These are phyloP conservation scores for Phrynocephalus forsythii DNA, from an alignment of 2,797 vertebrate species.

Conservation along the genomic window DNA sequence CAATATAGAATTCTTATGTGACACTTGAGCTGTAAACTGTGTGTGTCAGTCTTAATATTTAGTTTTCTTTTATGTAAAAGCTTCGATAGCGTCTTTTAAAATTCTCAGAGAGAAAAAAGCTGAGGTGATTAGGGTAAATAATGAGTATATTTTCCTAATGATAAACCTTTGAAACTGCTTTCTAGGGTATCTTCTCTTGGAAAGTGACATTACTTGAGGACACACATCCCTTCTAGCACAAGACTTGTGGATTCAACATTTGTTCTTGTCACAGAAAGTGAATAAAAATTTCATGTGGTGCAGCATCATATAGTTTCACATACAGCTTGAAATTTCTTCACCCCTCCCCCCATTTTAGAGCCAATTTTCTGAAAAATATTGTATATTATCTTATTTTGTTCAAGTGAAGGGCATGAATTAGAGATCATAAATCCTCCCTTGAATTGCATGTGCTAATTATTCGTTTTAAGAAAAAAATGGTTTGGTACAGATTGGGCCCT, in stretches of 20 bases:
- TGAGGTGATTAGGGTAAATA: neutral
- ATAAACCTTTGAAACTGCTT: conserved; percentile 13
- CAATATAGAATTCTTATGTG: conserved; percentile 28
- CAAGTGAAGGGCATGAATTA: neutral
- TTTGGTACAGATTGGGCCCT: conserved; percentile 49
- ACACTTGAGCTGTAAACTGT: conserved; percentile 4
- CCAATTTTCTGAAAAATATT: neutral
- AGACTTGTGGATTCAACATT: too few relatives aligned
- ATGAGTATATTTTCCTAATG: neutral
- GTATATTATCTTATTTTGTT: neutral
- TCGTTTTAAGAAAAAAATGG: neutral
- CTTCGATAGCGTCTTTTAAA: neutral
- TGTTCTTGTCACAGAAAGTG: too few relatives aligned
- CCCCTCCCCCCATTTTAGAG: too few relatives aligned
- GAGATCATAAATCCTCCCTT: neutral
- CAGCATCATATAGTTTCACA: too few relatives aligned
- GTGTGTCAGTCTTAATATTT: neutral
- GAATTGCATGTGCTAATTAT: neutral
- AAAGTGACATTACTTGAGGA: neutral
- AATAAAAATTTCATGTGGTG: too few relatives aligned
- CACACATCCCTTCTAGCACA: conserved; percentile 30
- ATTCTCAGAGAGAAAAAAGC: neutral
- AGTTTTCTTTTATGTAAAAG: conserved; percentile 14
- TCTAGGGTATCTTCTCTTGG: accelerated
- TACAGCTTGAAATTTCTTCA: too few relatives aligned